These are phyloP conservation scores for Albula goreensis DNA, from an alignment of 2,113 vertebrate genomes.

Conservation along the genomic window DNA sequence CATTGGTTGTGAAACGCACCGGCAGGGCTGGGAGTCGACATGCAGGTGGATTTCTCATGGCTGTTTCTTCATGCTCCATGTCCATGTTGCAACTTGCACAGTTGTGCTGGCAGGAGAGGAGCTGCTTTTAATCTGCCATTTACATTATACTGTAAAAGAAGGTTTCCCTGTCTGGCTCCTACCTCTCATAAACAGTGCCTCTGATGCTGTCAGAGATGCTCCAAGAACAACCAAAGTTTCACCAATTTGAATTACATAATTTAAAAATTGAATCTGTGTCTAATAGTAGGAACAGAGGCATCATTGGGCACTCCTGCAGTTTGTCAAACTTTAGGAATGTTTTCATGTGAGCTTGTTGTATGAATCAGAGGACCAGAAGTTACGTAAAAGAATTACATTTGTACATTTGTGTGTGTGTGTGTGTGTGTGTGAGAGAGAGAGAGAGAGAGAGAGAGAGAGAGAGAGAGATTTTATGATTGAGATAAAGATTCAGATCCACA, in stretches of 20 bases:
- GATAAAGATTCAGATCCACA: not conserved
- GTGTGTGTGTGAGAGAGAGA: not conserved
- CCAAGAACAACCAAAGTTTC: no score
- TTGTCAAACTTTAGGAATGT: not conserved
- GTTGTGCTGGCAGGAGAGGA: not conserved
- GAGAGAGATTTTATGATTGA: no score
- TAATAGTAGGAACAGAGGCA: not conserved
- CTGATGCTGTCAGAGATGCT: no score
- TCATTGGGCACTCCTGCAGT: not conserved
- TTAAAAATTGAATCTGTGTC: no score
- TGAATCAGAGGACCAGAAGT: no score
- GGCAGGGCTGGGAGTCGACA: not conserved
- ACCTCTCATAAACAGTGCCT: not conserved
- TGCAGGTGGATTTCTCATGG: not conserved
- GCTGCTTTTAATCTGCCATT: not conserved
- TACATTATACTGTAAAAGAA: not conserved
- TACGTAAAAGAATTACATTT: no score
- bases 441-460: not conserved
- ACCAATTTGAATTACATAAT: no score
- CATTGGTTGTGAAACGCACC: not conserved
- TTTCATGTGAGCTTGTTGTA: no score
- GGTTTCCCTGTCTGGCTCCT: not conserved
- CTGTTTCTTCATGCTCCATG: no score
- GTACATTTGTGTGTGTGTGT: not conserved
- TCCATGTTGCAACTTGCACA: not conserved